phyloP scores from a whole-genome alignment of 1,140 invertebrate genomes.

The Neodiprion pinetum region DNA sequence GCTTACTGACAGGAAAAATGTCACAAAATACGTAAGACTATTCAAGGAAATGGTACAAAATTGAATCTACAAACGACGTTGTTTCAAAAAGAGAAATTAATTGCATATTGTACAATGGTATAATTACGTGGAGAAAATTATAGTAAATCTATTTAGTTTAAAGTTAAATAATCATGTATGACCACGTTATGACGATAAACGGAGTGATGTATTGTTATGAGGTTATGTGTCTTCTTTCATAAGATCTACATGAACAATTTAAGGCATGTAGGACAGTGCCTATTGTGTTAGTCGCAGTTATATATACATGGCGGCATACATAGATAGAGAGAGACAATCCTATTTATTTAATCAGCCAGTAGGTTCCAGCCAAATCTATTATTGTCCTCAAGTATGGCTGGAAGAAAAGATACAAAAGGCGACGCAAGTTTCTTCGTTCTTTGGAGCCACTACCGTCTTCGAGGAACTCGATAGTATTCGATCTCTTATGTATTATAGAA shows the following conservation, averaged over 20 bases:
- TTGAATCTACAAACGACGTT: too few relatives aligned
- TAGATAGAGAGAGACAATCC: slow-evolving; percentile 53
- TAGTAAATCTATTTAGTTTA: too few relatives aligned
- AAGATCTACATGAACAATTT: slow-evolving; percentile 2
- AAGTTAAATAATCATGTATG: too few relatives aligned
- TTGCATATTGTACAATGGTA: not conserved
- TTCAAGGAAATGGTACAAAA: too few relatives aligned
- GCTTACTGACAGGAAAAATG: too few relatives aligned
- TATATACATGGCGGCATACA: slow-evolving; percentile 30
- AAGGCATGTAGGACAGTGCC: slow-evolving; percentile 25
- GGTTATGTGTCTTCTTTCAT: slow-evolving; percentile 5
- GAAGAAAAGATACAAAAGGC: slow-evolving; percentile 45
- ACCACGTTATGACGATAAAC: too few relatives aligned
- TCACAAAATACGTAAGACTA: too few relatives aligned
- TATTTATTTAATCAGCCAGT: slow-evolving; percentile 62
- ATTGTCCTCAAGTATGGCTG: slow-evolving; percentile 59
- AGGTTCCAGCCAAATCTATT: slow-evolving; percentile 66
- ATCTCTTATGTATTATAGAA: too few relatives aligned
- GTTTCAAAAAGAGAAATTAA: too few relatives aligned
- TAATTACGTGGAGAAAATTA: not conserved
- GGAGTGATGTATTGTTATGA: not conserved
- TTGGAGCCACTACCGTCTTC: too few relatives aligned
- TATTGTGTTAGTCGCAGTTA: slow-evolving; percentile 29
- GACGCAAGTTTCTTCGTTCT: not conserved
- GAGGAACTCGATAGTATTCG: too few relatives aligned